Conservation (phyloP, 2,888 invertebrate genomes). For the Callyntrura sp. region DNA sequence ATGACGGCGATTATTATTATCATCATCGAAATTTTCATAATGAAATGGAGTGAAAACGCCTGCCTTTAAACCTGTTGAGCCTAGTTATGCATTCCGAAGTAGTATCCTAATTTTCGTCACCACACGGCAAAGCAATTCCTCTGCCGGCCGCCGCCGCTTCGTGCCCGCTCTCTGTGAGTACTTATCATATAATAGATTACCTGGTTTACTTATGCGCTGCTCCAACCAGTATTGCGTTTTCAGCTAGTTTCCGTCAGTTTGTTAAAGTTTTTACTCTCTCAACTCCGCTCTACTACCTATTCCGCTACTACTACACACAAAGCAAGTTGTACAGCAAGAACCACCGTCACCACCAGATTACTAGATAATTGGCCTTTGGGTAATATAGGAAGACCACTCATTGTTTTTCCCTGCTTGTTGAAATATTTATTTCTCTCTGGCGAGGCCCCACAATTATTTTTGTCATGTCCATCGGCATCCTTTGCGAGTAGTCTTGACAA, state of each 20-base stretch:
- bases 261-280: too few species aligned
- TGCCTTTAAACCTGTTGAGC: background rate
- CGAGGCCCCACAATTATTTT: constrained; percentile 29
- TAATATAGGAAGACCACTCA: constrained; percentile 30
- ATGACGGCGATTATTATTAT: background rate
- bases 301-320: background rate
- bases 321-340: background rate
- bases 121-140: constrained; percentile 17
- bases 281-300: too few species aligned
- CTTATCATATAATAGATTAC: constrained; percentile 38
- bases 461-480: constrained; percentile 52
- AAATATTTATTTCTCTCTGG: constrained; percentile 38
- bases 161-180: background rate
- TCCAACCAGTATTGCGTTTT: background rate
- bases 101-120: constrained; percentile 40
- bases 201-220: constrained; percentile 14
- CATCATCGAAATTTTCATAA: constrained; percentile 26
- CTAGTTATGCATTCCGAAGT: constrained; percentile 28
- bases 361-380: constrained; percentile 45
- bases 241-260: constrained; percentile 21
- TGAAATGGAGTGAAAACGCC: constrained; percentile 35
- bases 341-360: background rate
- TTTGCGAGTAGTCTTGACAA: constrained; percentile 40
- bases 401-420: constrained; percentile 39
- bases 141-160: constrained; percentile 2